These are phyloP conservation scores for Apodemia hepburni DNA, from an alignment of 2,888 invertebrate genomes.

Conservation along the genomic window DNA sequence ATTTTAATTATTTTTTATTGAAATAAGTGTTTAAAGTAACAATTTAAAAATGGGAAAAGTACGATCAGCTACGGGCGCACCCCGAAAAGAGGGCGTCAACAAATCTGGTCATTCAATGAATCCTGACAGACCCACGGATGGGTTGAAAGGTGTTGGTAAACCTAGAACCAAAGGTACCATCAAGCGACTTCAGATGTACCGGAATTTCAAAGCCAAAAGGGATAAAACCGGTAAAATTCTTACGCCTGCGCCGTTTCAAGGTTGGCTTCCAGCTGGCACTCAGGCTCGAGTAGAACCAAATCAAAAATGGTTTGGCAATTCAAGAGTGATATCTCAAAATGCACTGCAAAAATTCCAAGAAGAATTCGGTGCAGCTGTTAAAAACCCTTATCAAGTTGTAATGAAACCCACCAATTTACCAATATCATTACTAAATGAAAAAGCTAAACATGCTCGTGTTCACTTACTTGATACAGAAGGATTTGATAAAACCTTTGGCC, in stretches of 20 bases:
- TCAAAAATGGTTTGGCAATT: constrained; percentile 99
- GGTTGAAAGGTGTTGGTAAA: constrained; percentile 91
- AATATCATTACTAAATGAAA: constrained; percentile 95
- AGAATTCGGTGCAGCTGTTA: constrained; percentile 95
- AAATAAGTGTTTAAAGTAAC: constrained; percentile 5
- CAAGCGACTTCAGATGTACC: constrained; percentile 98
- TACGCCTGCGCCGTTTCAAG: constrained; percentile 97
- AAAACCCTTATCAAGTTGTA: constrained; percentile 98
- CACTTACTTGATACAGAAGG: constrained; percentile 97
- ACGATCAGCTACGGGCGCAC: constrained; percentile 84
- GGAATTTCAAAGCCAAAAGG: constrained; percentile 97
- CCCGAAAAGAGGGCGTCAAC: constrained; percentile 92
- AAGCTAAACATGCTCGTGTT: constrained; percentile 92
- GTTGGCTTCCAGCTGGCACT: constrained; percentile 91
- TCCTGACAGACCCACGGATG: constrained; percentile 90
- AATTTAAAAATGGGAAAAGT: constrained; percentile 86
- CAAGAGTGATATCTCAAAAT: constrained; percentile 96
- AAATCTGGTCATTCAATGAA: constrained; percentile 96
- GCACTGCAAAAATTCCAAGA: constrained; percentile 94
- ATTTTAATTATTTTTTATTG: background rate
- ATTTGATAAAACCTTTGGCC: constrained; percentile 96
- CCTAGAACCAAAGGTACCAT: constrained; percentile 95
- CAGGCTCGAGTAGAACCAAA: constrained; percentile 98
- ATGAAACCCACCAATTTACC: constrained; percentile 98
- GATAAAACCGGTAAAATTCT: constrained; percentile 94